These are phyloP conservation scores for Strigamia transsilvanica DNA, from an alignment of 2,888 invertebrate species.

Conservation along the genomic window DNA sequence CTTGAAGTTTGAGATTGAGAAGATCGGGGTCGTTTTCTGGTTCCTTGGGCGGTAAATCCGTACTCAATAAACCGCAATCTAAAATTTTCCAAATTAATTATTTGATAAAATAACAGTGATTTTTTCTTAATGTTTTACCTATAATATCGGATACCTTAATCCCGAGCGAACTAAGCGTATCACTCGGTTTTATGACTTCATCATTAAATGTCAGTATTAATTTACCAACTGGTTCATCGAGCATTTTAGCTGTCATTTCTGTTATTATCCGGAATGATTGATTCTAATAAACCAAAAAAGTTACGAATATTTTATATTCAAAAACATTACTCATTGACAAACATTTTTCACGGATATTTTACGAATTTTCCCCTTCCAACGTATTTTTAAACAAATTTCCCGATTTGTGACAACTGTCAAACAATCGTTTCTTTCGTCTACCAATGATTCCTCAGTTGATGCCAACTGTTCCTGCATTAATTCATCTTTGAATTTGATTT, in stretches of 20 bases:
- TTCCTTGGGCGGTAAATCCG: neutral
- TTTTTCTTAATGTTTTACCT: neutral
- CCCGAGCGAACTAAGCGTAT: constrained; percentile 28
- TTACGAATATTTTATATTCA: neutral
- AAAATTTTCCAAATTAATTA: neutral
- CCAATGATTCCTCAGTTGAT: neutral
- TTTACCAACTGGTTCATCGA: neutral
- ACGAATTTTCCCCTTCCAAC: constrained; percentile 41
- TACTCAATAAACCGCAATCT: constrained; percentile 26
- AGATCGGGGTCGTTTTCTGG: neutral
- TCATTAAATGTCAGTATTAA: constrained; percentile 39
- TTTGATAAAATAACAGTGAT: neutral
- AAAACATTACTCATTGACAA: neutral
- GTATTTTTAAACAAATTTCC: constrained; percentile 38
- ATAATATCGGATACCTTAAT: constrained; percentile 50
- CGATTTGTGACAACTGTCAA: neutral
- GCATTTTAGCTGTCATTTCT: neutral
- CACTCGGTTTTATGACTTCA: constrained; percentile 5
- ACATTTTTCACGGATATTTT: constrained; percentile 50
- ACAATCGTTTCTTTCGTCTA: neutral
- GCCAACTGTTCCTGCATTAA: neutral
- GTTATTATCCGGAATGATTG: constrained; percentile 15
- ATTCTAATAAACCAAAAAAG: neutral
- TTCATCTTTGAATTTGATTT: neutral
- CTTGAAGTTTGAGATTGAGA: constrained; percentile 19